phyloP scores from a whole-genome alignment of 2,797 vertebrate species.

The Melanogrammus aeglefinus region DNA sequence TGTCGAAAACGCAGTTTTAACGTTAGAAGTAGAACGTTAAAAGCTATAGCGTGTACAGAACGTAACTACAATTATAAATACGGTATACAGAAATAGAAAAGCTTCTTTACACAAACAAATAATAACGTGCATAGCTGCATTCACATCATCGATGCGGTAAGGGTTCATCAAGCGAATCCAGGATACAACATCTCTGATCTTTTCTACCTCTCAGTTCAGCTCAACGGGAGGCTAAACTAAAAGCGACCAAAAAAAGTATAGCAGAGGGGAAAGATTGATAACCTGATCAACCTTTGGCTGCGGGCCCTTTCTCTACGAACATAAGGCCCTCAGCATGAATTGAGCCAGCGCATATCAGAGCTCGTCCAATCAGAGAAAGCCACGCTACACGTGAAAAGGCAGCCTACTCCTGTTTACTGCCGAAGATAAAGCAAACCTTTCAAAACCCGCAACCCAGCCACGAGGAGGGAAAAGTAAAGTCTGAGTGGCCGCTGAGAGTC shows the following conservation, averaged over 20 bases:
- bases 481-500: too few species aligned
- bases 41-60: constrained; percentile 18
- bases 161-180: constrained; percentile 2
- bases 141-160: background rate
- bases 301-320: background rate
- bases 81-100: background rate
- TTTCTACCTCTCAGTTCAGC: constrained; percentile 13
- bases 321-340: background rate
- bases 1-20: background rate
- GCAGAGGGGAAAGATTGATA: background rate
- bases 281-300: constrained; percentile 22
- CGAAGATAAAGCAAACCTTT: background rate
- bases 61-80: constrained; percentile 19
- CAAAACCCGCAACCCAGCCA: background rate
- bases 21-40: constrained; percentile 17
- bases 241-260: constrained; percentile 2
- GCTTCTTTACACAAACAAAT: constrained; percentile 6
- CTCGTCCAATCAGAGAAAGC: background rate
- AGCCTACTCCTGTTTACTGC: background rate
- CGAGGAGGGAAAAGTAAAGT: too few species aligned
- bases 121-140: constrained; percentile 1
- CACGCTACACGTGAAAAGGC: background rate
- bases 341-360: background rate
- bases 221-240: background rate
- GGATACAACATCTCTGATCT: constrained; percentile 5